These are phyloP conservation scores for Anolis sagrei DNA, from an alignment of 2,113 vertebrate genomes.

Conservation along the genomic window DNA sequence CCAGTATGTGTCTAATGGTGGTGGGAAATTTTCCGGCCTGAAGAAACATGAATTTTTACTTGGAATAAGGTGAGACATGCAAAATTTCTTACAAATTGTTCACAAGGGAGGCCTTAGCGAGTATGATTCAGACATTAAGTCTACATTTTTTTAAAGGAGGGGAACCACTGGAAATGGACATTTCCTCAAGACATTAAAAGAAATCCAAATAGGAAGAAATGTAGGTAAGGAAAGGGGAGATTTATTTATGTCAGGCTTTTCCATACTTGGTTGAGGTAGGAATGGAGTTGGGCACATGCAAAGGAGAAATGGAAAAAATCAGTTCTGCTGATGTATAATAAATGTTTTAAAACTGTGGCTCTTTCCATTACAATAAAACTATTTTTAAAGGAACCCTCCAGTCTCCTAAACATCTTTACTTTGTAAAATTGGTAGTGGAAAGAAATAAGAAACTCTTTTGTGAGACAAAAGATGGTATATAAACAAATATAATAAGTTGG, in stretches of 20 bases:
- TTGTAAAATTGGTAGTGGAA: slow-evolving; percentile 20
- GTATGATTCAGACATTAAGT: slow-evolving; percentile 50
- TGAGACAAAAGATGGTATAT: not conserved
- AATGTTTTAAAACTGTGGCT: slow-evolving; percentile 14
- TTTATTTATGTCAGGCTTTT: slow-evolving; percentile 43
- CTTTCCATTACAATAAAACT: slow-evolving; percentile 45
- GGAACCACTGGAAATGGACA: slow-evolving; percentile 34
- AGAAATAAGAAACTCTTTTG: slow-evolving; percentile 19
- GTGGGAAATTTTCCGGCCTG: slow-evolving; percentile 45
- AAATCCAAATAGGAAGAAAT: slow-evolving; percentile 41
- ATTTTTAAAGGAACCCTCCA: slow-evolving; percentile 46
- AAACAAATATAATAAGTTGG: not conserved
- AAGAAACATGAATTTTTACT: slow-evolving; percentile 27
- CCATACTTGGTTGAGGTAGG: slow-evolving; percentile 16
- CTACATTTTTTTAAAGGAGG: slow-evolving; percentile 6
- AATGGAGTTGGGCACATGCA: slow-evolving; percentile 49
- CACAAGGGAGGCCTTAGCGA: not conserved
- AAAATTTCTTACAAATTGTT: slow-evolving; percentile 10
- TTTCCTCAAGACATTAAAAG: not conserved
- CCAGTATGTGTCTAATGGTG: not conserved
- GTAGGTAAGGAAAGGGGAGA: slow-evolving; percentile 25
- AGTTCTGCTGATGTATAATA: slow-evolving; percentile 40
- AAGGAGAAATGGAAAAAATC: slow-evolving; percentile 54
- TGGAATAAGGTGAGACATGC: slow-evolving; percentile 25
- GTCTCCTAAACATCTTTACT: slow-evolving; percentile 1